Evolutionary conservation across 2,888 invertebrate genomes (phyloP), one percentile per base, ranked within the genome.

Genomic region (Girardia tigrina): DNA sequence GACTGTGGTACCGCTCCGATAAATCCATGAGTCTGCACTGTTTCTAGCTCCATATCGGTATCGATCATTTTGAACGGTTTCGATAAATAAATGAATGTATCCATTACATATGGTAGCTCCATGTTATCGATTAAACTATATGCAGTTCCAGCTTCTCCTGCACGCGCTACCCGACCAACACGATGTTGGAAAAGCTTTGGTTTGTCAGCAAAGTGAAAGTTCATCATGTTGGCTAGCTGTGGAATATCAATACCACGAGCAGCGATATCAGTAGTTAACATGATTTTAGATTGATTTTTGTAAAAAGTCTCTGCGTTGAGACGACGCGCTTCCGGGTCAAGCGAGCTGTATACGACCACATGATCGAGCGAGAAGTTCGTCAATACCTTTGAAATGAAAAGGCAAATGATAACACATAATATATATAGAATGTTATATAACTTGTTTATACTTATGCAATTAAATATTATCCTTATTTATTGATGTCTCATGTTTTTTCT

Each of bases 161-260:
- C 97, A 80, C 97, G 88, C 0, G 97, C 97, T 83, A 95, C 95
- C 77, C 98, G 89, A 91, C 95, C 97, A 77, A 97, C 98, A 88
- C 98, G 88, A 85, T 99, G 98, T 28, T 99, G 91, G 85, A 95
- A 99, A 26, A 99, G 86, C 85, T 99, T 99, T 0, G 94, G 89
- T 83, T 93, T 95, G 0, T 92, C 90, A 0, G 98, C 97, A 82
- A 99, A 98, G 86, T 97, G 91, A 81, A 90, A 91, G 84, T 99
- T 99, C 75, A 99, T 90, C 36, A 97, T 97, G 79, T 90, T 92
- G 82, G 98, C 97, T 79, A 99, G 85, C 77, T 91, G 88, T 0
- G 98, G 98, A 80, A 99, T 91, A 84, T 99, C 98, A 77, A 99
- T 90, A 78, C 98, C 98, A 82, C 98, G 87, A 0, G 98, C 98